These are phyloP conservation scores for human DNA, from an alignment of 2,113 vertebrate species.

Conservation along the genomic window DNA sequence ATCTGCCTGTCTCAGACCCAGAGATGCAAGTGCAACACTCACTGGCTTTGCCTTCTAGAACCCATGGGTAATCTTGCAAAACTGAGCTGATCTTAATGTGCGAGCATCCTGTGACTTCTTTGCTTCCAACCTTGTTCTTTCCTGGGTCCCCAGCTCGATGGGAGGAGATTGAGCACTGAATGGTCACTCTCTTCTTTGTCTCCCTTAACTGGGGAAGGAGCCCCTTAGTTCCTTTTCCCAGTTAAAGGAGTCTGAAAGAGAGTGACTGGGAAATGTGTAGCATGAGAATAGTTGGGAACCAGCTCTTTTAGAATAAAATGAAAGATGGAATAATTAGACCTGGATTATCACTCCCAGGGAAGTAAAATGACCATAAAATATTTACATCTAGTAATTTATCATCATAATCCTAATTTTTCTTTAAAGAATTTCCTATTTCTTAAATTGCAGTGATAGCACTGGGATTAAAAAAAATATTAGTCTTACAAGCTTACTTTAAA, in stretches of 20 bases:
- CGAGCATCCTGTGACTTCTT: background rate
- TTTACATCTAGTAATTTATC: slow-evolving; percentile 13
- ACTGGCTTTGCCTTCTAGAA: background rate
- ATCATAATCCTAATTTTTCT: background rate
- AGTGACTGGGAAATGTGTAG: background rate
- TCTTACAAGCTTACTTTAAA: background rate
- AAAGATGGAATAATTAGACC: background rate
- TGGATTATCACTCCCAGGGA: background rate
- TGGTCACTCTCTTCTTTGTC: background rate
- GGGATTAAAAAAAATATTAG: slow-evolving; percentile 21
- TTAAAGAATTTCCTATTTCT: slow-evolving; percentile 26
- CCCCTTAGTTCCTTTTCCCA: background rate
- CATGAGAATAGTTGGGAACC: background rate
- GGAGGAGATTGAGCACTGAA: background rate
- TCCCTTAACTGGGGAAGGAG: background rate
- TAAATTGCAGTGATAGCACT: background rate
- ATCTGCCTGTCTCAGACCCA: background rate
- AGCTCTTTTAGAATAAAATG: background rate
- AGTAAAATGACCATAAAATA: background rate
- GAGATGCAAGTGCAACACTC: background rate
- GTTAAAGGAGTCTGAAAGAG: background rate
- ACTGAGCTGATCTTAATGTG: background rate
- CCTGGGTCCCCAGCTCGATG: background rate
- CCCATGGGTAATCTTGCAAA: background rate
- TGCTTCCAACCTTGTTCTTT: background rate